Conservation (phyloP, 2,888 invertebrate genomes). For the Ischnus inquisitorius region DNA sequence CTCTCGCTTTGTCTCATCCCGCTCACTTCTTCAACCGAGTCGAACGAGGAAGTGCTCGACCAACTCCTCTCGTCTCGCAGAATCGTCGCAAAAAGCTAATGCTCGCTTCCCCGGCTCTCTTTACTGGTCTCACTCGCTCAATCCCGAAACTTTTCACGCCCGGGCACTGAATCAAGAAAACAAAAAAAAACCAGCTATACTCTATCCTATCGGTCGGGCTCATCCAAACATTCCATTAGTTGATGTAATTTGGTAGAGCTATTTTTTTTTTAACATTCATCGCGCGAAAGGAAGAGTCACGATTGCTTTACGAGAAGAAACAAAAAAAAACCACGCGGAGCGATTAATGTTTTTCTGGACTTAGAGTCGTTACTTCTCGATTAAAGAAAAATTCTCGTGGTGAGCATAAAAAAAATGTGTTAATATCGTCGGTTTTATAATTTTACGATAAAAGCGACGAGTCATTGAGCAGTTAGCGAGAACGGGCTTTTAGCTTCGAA, state of each 20-base stretch:
- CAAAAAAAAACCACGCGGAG: not conserved
- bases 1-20: constrained; percentile 34
- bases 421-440: not conserved
- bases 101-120: constrained; percentile 17
- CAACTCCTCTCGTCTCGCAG: constrained; percentile 17
- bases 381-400: not conserved
- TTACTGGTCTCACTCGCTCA: constrained; percentile 2
- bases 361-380: not conserved
- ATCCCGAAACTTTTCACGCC: constrained; percentile 47
- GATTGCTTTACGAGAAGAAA: not conserved
- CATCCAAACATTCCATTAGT: constrained; percentile 50
- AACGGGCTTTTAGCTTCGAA: not conserved
- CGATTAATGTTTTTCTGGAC: too few relatives aligned
- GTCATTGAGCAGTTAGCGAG: not conserved
- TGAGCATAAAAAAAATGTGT: not conserved
- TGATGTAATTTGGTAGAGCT: constrained; percentile 16
- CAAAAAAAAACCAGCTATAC: constrained; percentile 1
- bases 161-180: constrained; percentile 10
- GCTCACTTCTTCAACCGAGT: constrained; percentile 32
- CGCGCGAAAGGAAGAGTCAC: not conserved
- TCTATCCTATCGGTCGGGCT: constrained; percentile 11
- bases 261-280: constrained; percentile 5
- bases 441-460: not conserved
- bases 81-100: constrained; percentile 45
- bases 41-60: constrained; percentile 36